Conservation (phyloP, 2,113 vertebrate genomes). For the Hemiscyllium ocellatum region DNA sequence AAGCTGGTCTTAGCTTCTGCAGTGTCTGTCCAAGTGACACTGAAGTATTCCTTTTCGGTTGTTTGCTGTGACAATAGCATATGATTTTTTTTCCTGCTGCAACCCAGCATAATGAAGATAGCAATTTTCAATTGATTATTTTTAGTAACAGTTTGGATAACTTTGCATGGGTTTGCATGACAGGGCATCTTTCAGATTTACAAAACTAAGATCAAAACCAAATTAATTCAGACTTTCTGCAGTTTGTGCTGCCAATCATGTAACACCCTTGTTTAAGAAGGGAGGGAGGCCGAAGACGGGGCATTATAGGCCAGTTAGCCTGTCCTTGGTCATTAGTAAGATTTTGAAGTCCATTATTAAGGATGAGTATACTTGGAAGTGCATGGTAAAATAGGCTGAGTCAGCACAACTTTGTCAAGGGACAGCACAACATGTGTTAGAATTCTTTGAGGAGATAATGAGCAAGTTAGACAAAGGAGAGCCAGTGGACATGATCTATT, state of each 20-base stretch:
- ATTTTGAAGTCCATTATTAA: no score
- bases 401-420: no score
- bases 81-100: background rate
- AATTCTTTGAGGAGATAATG: no score
- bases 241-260: background rate
- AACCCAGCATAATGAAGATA: background rate
- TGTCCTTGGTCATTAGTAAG: no score
- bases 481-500: no score
- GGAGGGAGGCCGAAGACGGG: no score
- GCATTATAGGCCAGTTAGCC: no score
- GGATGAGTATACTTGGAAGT: no score
- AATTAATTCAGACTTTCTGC: background rate
- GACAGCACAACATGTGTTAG: no score
- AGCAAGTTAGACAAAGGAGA: no score
- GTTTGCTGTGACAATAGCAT: background rate
- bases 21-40: background rate
- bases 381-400: no score
- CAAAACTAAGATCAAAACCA: background rate
- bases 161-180: background rate
- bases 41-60: background rate
- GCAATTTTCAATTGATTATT: background rate
- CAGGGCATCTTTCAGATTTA: background rate
- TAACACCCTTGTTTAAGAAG: no score
- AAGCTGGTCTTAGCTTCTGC: background rate
- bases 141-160: background rate